Evolutionary conservation across 1,140 invertebrate species (phyloP).

Genomic region (Platorchestia sp.): DNA sequence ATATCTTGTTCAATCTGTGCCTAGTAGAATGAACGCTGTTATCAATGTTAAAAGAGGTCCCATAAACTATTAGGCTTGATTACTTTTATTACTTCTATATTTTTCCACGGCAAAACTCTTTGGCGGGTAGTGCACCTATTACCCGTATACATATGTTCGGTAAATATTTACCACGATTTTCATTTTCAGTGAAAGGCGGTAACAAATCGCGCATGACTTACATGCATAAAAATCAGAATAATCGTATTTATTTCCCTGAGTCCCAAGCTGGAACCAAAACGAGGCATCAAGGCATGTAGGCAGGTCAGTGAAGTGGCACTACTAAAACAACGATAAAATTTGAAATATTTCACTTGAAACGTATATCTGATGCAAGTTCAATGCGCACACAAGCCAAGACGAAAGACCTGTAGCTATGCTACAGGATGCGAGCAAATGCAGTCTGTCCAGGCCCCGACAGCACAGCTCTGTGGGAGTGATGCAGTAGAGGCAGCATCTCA

Average conservation of each 20-base stretch:
- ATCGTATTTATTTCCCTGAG: neutral
- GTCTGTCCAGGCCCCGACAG: neutral
- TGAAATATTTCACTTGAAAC: neutral
- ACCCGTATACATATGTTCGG: no score
- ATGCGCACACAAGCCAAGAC: neutral
- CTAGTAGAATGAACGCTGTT: no score
- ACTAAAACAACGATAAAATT: neutral
- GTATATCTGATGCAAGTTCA: neutral
- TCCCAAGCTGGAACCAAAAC: neutral
- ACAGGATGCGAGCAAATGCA: neutral
- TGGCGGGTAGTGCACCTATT: no score
- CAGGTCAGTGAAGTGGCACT: neutral
- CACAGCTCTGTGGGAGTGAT: neutral
- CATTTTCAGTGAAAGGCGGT: neutral
- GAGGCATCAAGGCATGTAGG: neutral
- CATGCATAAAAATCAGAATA: neutral
- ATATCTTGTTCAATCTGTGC: no score
- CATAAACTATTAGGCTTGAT: no score
- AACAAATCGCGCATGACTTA: neutral
- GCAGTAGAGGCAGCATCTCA: neutral
- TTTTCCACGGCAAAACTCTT: no score
- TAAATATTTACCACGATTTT: neutral
- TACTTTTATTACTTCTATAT: no score
- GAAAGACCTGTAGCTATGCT: neutral
- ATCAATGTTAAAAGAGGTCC: no score